Conservation (phyloP, 2,888 invertebrate genomes). For the Zaprionus lineosus region DNA sequence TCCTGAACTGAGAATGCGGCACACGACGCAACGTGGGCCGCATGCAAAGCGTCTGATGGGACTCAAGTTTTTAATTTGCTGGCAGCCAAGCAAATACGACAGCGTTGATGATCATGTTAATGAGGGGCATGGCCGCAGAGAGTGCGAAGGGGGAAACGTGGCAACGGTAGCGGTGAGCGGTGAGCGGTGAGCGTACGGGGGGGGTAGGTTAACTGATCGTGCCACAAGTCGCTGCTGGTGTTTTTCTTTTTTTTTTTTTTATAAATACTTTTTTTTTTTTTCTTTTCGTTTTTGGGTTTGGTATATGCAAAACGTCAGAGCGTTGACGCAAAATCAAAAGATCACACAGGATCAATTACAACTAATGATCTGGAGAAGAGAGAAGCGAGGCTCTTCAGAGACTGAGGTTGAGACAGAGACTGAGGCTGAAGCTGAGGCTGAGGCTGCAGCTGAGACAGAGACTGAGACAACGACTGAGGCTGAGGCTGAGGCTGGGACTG, state of each 20-base stretch:
- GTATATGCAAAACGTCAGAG: slow-evolving; percentile 62
- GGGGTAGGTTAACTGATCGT: slow-evolving; percentile 45
- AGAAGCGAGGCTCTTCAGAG: slow-evolving; percentile 8
- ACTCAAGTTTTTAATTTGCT: slow-evolving; percentile 63
- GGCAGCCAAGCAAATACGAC: slow-evolving; percentile 74
- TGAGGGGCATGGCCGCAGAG: slow-evolving; percentile 62
- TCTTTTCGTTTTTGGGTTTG: slow-evolving; percentile 32
- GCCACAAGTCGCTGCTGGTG: slow-evolving; percentile 56
- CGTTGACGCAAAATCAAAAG: slow-evolving; percentile 78
- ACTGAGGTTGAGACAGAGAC: slow-evolving; percentile 17
- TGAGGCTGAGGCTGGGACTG: background rate
- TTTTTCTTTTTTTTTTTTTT: slow-evolving; percentile 7
- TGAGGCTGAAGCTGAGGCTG: background rate
- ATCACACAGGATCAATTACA: slow-evolving; percentile 80
- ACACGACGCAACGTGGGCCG: slow-evolving; percentile 58
- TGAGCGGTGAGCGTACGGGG: background rate
- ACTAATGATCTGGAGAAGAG: slow-evolving; percentile 75
- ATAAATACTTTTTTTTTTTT: background rate
- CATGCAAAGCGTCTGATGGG: slow-evolving; percentile 52
- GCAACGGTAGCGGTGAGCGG: background rate
- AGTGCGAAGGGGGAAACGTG: background rate
- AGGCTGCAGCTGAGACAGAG: background rate
- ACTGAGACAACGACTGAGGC: background rate
- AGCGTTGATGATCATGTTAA: slow-evolving; percentile 79
- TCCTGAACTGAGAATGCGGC: slow-evolving; percentile 8